Conservation (phyloP, 92 coral and sea anemone genomes). For the Nematostella vectensis region DNA sequence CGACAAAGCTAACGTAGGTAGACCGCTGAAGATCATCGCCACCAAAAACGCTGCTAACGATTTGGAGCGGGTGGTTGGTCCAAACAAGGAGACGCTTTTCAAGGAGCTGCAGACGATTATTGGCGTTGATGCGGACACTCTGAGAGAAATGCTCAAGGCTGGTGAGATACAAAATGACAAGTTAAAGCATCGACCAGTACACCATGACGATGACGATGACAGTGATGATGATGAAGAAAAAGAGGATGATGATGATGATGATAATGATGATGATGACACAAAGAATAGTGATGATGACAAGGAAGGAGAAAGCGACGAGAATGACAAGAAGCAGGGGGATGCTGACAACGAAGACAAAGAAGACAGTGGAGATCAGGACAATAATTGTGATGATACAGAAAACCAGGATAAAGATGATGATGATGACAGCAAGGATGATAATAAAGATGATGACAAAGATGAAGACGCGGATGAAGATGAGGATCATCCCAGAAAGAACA, state of each 20-base stretch:
- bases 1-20: constrained; percentile 47
- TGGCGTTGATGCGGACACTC: constrained; percentile 56
- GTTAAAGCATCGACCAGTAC: constrained; percentile 15
- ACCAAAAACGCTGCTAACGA: constrained; percentile 68
- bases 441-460: constrained; percentile 11
- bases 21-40: constrained; percentile 53
- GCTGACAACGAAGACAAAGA: constrained; percentile 9
- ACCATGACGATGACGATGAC: constrained; percentile 22
- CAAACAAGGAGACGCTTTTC: constrained; percentile 74
- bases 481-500: background rate
- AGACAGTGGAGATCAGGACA: constrained; percentile 9
- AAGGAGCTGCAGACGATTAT: constrained; percentile 66
- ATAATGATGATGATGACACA: constrained; percentile 21
- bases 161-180: constrained; percentile 29
- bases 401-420: constrained; percentile 19
- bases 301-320: constrained; percentile 15
- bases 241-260: constrained; percentile 18
- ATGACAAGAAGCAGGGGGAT: constrained; percentile 15
- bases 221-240: constrained; percentile 21
- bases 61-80: constrained; percentile 61
- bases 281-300: constrained; percentile 19
- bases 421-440: constrained; percentile 10
- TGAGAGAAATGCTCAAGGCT: constrained; percentile 48
- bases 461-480: constrained; percentile 16
- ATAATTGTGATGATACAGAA: constrained; percentile 26